phyloP scores from a whole-genome alignment of 2,888 invertebrate species.

The Brachypalpus laphriformis region DNA sequence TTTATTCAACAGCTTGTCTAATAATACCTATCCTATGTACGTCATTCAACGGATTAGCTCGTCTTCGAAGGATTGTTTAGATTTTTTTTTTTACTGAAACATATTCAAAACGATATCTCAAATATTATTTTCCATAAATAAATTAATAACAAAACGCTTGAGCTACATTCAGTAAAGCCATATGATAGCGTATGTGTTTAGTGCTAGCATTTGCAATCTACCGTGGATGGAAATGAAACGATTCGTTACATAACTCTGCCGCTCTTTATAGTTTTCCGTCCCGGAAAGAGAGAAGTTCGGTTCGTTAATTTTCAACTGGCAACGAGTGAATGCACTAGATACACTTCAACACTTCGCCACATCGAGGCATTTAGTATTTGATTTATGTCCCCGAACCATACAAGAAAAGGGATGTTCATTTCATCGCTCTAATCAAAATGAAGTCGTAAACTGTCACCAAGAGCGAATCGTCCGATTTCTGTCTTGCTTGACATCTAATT shows the following conservation, averaged over 20 bases:
- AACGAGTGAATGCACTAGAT: slow-evolving; percentile 55
- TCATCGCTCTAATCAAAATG: slow-evolving; percentile 72
- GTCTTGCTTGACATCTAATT: slow-evolving; percentile 67
- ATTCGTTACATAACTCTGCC: slow-evolving; percentile 49
- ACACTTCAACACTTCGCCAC: slow-evolving; percentile 28
- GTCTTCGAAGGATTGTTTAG: no score
- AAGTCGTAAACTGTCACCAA: slow-evolving; percentile 73
- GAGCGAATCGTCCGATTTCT: slow-evolving; percentile 53
- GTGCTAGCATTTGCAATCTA: slow-evolving; percentile 46
- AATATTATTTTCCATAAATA: not conserved
- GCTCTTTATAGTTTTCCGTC: slow-evolving; percentile 67
- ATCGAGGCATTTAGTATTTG: slow-evolving; percentile 67
- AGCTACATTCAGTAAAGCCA: not conserved
- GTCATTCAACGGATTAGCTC: no score
- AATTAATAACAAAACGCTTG: not conserved
- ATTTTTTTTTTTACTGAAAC: not conserved
- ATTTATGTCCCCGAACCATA: slow-evolving; percentile 60
- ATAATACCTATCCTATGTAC: no score
- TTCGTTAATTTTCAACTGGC: slow-evolving; percentile 62
- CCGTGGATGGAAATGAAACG: slow-evolving; percentile 60
- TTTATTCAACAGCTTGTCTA: no score
- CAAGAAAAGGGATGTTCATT: slow-evolving; percentile 70
- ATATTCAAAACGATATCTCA: not conserved
- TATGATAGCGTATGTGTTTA: slow-evolving; percentile 5
- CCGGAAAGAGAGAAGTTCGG: slow-evolving; percentile 66